Evolutionary conservation across 2,113 vertebrate genomes (phyloP), one percentile per base, ranked within the genome.

Genomic region (Myxocyprinus asiaticus): DNA sequence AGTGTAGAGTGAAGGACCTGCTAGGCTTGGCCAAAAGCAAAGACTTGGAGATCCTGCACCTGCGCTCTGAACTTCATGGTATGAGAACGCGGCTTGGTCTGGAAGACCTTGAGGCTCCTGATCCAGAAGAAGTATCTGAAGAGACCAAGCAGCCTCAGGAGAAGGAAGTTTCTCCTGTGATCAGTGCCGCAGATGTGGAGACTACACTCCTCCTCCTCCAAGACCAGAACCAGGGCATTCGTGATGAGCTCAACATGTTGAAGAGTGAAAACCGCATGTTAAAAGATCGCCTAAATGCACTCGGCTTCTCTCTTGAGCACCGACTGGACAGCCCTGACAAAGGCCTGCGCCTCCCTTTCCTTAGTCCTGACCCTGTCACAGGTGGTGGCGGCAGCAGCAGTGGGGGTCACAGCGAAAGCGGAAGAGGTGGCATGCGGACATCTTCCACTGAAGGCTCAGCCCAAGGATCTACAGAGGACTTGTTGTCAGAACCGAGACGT

Each of bases 251-350:
- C 65, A 94, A 93, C 86, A 94, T 95, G 83, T 85, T 96, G 81
- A 96, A 96, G 82, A 95, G 92, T n/a, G 95, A 96, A 85, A 96
- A 96, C 80, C 87, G 95, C 48, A 96, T 96, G 95, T 84, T 96
- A 33, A 96, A 96, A 88, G 95, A 96, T 87, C 90, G 95, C 2
- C 77, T 96, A 43, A 96, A 96, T 43, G 95, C 95, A 0, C 78
- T 96, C 76, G 95, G 95, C 44, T 96, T 96, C 89, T 96, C 95
- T 63, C 81, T 96, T 51, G 95, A 96, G 47, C 95, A 96, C 83
- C 89, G 93, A 65, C 77, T 94, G 81, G 95, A 95, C 83, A 92
- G 90, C 44, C 88, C 94, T 0, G 94, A 96, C 68, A 96, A 96
- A 64, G 87, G 93, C 5, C 93, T 94, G 58, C 88, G 91, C 56